Conservation (phyloP, 2,113 vertebrate genomes). For the Albula goreensis region DNA sequence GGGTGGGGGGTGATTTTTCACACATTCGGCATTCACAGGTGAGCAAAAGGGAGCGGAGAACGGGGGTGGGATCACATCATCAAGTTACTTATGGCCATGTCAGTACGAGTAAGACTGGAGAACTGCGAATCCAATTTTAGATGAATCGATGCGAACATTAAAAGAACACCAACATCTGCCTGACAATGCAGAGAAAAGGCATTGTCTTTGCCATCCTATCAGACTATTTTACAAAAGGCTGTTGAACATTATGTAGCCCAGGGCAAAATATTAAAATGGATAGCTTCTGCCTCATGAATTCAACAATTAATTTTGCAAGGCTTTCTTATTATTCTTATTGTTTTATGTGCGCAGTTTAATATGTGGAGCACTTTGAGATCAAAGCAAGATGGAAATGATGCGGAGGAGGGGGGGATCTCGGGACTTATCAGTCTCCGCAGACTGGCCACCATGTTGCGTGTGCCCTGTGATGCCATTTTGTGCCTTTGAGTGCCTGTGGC, state of each 20-base stretch:
- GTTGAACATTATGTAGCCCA: constrained; percentile 5
- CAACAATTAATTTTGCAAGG: constrained; percentile 17
- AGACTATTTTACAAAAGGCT: not conserved
- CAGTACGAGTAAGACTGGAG: not conserved
- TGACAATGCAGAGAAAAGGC: not conserved
- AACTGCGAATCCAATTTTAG: not conserved
- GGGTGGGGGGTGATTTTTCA: too few species aligned
- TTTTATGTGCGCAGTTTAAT: not conserved
- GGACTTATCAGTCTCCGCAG: not conserved
- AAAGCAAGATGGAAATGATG: not conserved
- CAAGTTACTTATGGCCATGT: not conserved
- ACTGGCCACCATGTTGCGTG: not conserved
- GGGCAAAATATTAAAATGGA: constrained; percentile 16
- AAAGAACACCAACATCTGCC: not conserved
- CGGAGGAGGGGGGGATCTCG: not conserved
- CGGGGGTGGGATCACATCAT: not conserved
- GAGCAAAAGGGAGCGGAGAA: not conserved
- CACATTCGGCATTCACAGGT: not conserved
- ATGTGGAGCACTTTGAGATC: constrained; percentile 7
- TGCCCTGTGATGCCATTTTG: not conserved
- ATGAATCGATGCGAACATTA: constrained; percentile 15
- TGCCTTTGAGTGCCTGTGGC: not conserved
- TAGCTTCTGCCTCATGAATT: constrained; percentile 15
- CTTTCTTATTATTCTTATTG: not conserved
- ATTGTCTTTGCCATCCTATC: not conserved